Conservation (phyloP, 92 coral and sea anemone species). For the Zoanthus sociatus region DNA sequence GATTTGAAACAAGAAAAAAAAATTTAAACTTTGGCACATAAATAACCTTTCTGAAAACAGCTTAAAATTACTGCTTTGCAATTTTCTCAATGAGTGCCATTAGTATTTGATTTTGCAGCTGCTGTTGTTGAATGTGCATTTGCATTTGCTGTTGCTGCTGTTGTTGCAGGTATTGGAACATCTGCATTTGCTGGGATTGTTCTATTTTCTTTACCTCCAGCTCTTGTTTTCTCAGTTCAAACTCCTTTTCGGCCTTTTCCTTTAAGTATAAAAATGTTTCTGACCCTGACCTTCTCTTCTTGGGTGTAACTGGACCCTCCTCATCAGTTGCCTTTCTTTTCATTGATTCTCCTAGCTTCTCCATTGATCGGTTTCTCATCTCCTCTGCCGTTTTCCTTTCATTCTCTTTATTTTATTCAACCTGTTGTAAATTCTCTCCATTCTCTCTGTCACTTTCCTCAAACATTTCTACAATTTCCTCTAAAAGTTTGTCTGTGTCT, state of each 20-base stretch:
- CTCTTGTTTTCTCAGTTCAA: background rate
- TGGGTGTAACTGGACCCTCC: conserved; percentile 40
- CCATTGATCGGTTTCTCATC: conserved; percentile 55
- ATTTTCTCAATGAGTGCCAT: conserved; percentile 29
- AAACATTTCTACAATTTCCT: conserved; percentile 44
- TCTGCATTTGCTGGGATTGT: background rate
- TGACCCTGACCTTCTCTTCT: conserved; percentile 44
- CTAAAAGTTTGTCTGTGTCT: conserved; percentile 36
- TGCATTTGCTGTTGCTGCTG: background rate
- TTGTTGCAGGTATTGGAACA: background rate
- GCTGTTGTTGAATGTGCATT: background rate
- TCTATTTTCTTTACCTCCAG: background rate
- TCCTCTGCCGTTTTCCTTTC: conserved; percentile 55
- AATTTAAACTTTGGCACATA: background rate
- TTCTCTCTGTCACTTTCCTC: conserved; percentile 46
- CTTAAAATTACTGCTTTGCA: conserved; percentile 2
- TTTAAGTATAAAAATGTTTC: background rate
- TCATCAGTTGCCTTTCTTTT: conserved; percentile 51
- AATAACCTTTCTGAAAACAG: conserved; percentile 7
- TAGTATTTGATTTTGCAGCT: background rate
- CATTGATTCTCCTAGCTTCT: conserved; percentile 58
- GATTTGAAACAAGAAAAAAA: conserved; percentile 11
- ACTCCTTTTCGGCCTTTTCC: background rate
- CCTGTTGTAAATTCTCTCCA: conserved; percentile 28
- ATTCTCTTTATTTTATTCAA: conserved; percentile 35